These are phyloP conservation scores for Antitype chi DNA, from an alignment of 2,888 invertebrate genomes.

Conservation along the genomic window DNA sequence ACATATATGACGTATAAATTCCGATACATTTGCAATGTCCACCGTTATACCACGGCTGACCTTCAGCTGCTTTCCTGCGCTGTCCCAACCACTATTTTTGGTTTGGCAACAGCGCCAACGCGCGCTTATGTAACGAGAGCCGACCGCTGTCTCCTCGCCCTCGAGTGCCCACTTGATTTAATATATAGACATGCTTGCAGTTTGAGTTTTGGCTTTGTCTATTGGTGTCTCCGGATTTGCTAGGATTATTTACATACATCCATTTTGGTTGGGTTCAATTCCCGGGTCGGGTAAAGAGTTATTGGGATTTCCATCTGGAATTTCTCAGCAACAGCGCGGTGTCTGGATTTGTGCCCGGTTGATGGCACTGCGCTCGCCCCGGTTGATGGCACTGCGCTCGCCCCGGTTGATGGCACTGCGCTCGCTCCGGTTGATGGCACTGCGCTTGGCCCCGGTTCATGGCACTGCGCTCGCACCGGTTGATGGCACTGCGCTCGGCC, in stretches of 20 bases:
- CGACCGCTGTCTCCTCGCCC: conserved; percentile 39
- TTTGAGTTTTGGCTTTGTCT: conserved; percentile 1
- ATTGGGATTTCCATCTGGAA: not conserved
- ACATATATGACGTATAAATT: conserved; percentile 47
- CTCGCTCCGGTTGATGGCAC: too few relatives aligned
- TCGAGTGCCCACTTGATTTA: conserved; percentile 15
- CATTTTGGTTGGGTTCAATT: not conserved
- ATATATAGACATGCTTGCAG: conserved; percentile 16
- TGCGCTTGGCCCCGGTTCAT: not conserved
- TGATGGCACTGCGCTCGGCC: not conserved
- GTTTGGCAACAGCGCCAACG: conserved; percentile 54
- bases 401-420: not conserved
- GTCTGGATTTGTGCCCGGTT: not conserved
- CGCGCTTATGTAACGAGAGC: conserved; percentile 57
- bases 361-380: not conserved
- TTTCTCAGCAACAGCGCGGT: not conserved
- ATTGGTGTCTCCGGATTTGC: not conserved
- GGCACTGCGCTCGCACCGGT: not conserved
- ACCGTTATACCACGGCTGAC: conserved; percentile 66
- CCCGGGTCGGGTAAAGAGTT: not conserved
- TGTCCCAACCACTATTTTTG: conserved; percentile 59
- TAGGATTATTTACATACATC: not conserved
- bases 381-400: not conserved
- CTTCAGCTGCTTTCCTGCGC: conserved; percentile 70
- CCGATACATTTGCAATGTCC: conserved; percentile 49